Base-by-base conservation (phyloP, 2,888 invertebrate genomes). In the Hirtodrosophila duncani region DNA sequence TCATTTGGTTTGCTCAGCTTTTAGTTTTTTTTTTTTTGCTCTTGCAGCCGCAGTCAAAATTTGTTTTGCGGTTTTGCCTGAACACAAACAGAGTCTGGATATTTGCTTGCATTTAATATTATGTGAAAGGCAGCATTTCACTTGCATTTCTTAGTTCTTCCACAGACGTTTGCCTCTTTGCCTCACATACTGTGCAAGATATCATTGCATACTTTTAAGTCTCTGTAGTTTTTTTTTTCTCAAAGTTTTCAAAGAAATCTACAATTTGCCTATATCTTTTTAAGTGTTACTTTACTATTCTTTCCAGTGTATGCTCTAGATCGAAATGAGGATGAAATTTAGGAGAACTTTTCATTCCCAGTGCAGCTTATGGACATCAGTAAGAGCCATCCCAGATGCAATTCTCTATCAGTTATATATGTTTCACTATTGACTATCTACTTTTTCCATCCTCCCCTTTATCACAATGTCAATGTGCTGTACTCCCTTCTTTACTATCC, bases 1-100 rank as follows among this genome's bases (percentile, higher is more conserved):
- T 74, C 78, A 74, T 74, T 80, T 77, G 78, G n/a, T 64, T 62
- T 77, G 77, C 71, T 67, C 75, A 80, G 63, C 65, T 80, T 55
- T 62, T 65, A 59, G 65, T 71, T 63, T 75, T 67, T 79, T 69
- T 77, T 68, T 62, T 58, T 49, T n/a, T n/a, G n/a, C n/a, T n/a
- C n/a, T n/a, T n/a, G n/a, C n/a, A n/a, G 77, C 77, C 72, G 65
- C 78, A 72, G 46, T 51, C 48, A 50, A 72, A 77, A 77, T 77
- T 74, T 72, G 68, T 80, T 77, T 71, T 80, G 72, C 61, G 72
- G 72, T 65, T 67, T 67, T 57, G 52, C 11, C 21, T 13, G 16
- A 31, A 31, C 17, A 17, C 31, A 2, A 14, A 17, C 21, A 20
- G 21, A 8, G n/a, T n/a, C n/a, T n/a, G 4, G 13, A 33, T 18